Conservation (phyloP, 2,888 invertebrate species). For the Lasioglossum morio region DNA sequence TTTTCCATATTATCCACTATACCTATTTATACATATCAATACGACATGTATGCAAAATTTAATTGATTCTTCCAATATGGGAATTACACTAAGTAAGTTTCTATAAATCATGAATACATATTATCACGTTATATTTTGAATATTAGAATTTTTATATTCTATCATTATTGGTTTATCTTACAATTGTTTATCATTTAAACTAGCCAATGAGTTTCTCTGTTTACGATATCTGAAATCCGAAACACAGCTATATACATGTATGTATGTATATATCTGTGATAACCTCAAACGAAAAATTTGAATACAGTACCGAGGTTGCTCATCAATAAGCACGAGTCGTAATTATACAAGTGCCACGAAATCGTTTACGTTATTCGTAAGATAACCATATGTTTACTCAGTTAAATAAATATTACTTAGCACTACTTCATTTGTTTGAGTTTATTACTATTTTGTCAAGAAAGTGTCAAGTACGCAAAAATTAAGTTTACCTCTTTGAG, state of each 20-base stretch:
- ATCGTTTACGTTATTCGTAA: background rate
- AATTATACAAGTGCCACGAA: background rate
- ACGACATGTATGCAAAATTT: background rate
- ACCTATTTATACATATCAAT: background rate
- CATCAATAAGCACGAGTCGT: background rate
- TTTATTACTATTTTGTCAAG: background rate
- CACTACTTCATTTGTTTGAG: background rate
- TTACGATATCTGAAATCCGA: background rate
- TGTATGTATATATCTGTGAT: no score
- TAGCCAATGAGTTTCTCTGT: constrained; percentile 8
- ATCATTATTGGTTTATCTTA: constrained; percentile 14
- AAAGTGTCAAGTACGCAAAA: background rate
- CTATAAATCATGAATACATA: background rate
- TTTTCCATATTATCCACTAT: background rate
- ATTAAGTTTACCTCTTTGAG: background rate
- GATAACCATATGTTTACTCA: background rate
- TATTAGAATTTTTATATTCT: background rate
- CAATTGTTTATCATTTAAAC: constrained; percentile 14
- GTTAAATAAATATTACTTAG: constrained; percentile 9
- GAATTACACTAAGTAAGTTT: background rate
- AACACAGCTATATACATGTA: background rate
- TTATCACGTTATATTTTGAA: constrained; percentile 9
- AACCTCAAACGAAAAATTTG: background rate
- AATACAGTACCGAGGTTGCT: background rate
- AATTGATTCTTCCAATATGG: background rate